A percentile compares a stretch with the other conserved stretches of the same genome.
Evolutionary conservation across 2,888 invertebrate genomes (phyloP).

Genomic region (Drosophila conformis): DNA sequence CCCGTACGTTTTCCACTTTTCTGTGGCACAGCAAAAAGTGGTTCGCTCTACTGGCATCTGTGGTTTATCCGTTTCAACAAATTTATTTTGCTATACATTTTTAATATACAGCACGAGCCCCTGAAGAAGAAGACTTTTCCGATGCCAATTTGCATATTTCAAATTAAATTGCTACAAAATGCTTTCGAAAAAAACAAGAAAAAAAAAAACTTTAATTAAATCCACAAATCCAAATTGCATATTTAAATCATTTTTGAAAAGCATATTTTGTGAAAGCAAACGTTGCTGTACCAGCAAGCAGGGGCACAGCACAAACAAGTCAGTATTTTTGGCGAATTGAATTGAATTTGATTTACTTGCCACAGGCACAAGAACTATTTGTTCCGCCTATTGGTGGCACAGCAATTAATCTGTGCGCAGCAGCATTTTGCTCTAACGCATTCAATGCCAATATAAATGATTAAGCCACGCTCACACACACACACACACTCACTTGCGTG

Average conservation of each 20-base stretch:
- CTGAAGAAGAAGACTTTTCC: conserved; percentile 17
- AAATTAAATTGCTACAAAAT: conserved; percentile 55
- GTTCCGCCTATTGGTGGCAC: conserved; percentile 13
- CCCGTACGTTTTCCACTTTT: not conserved
- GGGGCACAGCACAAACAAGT: not conserved
- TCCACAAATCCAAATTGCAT: not conserved
- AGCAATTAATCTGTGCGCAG: conserved; percentile 27
- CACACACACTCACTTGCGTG: not conserved
- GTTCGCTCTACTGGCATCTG: not conserved
- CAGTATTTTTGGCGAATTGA: not conserved
- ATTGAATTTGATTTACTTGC: not conserved
- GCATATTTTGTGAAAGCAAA: not conserved
- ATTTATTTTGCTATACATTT: conserved; percentile 48
- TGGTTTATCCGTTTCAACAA: conserved; percentile 2
- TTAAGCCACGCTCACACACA: conserved; percentile 20
- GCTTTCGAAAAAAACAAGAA: conserved; percentile 26
- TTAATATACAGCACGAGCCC: conserved; percentile 37
- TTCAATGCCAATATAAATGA: conserved; percentile 37
- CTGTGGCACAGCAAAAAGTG: not conserved
- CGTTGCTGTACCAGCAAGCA: not conserved
- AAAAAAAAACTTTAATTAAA: not conserved
- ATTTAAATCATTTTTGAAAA: not conserved
- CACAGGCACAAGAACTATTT: not conserved
- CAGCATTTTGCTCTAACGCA: conserved; percentile 2
- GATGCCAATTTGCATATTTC: conserved; percentile 55